phyloP scores from a whole-genome alignment of 2,888 invertebrate species.

The Dinocampus coccinellae region DNA sequence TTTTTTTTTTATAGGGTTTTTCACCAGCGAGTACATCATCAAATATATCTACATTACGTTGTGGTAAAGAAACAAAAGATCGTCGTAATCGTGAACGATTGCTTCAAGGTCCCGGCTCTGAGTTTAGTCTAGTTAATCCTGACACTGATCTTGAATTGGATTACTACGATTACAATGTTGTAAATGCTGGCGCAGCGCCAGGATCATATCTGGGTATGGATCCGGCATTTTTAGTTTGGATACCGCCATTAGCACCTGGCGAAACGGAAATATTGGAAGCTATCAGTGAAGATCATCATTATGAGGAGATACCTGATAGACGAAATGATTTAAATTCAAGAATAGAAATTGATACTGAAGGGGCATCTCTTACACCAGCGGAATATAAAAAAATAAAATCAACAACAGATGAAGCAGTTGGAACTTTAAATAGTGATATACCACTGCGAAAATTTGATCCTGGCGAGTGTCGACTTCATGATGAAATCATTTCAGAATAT shows the following conservation, averaged over 20 bases:
- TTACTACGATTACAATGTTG: slow-evolving; percentile 91
- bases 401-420: slow-evolving; percentile 33
- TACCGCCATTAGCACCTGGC: slow-evolving; percentile 83
- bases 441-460: slow-evolving; percentile 44
- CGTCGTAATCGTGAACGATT: slow-evolving; percentile 80
- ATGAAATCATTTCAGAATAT: slow-evolving; percentile 59
- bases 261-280: slow-evolving; percentile 65
- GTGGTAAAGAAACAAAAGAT: slow-evolving; percentile 78
- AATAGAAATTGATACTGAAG: slow-evolving; percentile 53
- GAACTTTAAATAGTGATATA: slow-evolving; percentile 33
- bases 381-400: slow-evolving; percentile 55
- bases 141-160: slow-evolving; percentile 86
- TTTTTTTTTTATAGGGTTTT: slow-evolving; percentile 53
- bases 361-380: slow-evolving; percentile 56
- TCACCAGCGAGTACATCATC: slow-evolving; percentile 61
- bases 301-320: slow-evolving; percentile 47
- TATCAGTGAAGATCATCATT: slow-evolving; percentile 52
- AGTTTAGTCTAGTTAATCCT: slow-evolving; percentile 81
- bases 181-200: slow-evolving; percentile 84
- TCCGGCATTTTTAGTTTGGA: slow-evolving; percentile 89
- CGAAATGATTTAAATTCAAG: slow-evolving; percentile 38
- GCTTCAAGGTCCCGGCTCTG: slow-evolving; percentile 78
- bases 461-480: slow-evolving; percentile 51
- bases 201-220: slow-evolving; percentile 92
- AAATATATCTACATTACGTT: slow-evolving; percentile 56